Conservation (phyloP, 2,888 invertebrate genomes). For the Furcula furcula region DNA sequence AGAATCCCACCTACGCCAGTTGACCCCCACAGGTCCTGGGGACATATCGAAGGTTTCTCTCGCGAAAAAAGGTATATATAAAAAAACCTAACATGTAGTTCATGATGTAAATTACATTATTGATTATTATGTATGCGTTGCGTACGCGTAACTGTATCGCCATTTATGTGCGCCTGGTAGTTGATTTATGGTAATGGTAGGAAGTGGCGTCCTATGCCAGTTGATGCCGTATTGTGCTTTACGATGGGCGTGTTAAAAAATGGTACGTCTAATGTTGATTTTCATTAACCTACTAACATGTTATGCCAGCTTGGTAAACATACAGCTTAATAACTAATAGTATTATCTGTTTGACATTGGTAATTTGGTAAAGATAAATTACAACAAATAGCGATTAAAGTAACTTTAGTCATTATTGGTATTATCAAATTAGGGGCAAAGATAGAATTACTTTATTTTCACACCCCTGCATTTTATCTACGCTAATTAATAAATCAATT, state of each 20-base stretch:
- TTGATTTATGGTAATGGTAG: slow-evolving; percentile 34
- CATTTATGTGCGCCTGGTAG: slow-evolving; percentile 49
- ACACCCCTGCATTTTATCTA: no score
- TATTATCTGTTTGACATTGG: no score
- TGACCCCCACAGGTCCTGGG: no score
- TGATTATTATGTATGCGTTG: slow-evolving; percentile 60
- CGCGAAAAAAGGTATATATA: no score
- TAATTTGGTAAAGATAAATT: no score
- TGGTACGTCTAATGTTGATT: slow-evolving; percentile 34
- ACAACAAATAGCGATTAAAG: no score
- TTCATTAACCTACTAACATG: slow-evolving; percentile 7
- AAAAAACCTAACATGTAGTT: neutral
- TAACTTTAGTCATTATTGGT: no score
- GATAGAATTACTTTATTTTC: no score
- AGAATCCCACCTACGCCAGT: no score
- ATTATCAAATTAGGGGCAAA: no score
- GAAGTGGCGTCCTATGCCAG: slow-evolving; percentile 46
- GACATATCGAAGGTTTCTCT: no score
- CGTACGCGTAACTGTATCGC: slow-evolving; percentile 66
- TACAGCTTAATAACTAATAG: neutral
- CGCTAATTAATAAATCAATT: neutral
- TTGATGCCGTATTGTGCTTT: slow-evolving; percentile 34
- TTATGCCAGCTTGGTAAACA: slow-evolving; percentile 16
- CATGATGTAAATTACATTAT: slow-evolving; percentile 55
- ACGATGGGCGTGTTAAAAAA: slow-evolving; percentile 49